phyloP scores from a whole-genome alignment of 2,888 invertebrate species.

The Meganola albula region DNA sequence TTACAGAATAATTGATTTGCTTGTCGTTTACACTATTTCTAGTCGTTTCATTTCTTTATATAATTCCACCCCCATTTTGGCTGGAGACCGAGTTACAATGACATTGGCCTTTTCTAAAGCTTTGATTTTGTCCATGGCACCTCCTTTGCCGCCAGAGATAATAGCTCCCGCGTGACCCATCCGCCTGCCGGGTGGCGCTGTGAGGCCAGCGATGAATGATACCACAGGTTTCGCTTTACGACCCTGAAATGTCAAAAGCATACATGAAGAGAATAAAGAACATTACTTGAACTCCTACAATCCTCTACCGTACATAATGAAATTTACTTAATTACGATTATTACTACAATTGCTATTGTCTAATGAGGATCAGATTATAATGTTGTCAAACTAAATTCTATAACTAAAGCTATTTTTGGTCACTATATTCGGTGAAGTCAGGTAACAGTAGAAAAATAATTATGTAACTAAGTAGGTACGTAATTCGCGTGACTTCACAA shows the following conservation, averaged over 20 bases:
- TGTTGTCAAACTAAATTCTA: too few species aligned
- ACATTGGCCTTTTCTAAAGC: conserved; percentile 96
- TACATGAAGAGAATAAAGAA: too few species aligned
- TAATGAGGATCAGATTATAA: too few species aligned
- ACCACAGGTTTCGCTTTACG: conserved; percentile 97
- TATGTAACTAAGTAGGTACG: too few species aligned
- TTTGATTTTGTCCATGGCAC: conserved; percentile 97
- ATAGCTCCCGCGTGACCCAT: conserved; percentile 99
- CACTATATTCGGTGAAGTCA: too few species aligned
- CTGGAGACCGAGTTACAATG: conserved; percentile 95
- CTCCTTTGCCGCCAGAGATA: conserved; percentile 98
- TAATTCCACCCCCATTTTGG: conserved; percentile 95
- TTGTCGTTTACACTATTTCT: conserved; percentile 80
- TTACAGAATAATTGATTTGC: conserved; percentile 15
- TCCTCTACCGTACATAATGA: too few species aligned
- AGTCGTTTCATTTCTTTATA: conserved; percentile 92
- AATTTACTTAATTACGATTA: too few species aligned
- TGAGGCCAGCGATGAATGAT: conserved; percentile 98
- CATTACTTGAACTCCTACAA: too few species aligned
- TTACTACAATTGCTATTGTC: too few species aligned
- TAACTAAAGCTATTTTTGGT: too few species aligned
- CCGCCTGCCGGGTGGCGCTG: conserved; percentile 97
- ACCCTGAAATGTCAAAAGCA: conserved; percentile 79
- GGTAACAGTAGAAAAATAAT: too few species aligned
- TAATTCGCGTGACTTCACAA: too few species aligned